These are phyloP conservation scores for Caretta caretta DNA, from an alignment of 2,113 vertebrate genomes.

Conservation along the genomic window DNA sequence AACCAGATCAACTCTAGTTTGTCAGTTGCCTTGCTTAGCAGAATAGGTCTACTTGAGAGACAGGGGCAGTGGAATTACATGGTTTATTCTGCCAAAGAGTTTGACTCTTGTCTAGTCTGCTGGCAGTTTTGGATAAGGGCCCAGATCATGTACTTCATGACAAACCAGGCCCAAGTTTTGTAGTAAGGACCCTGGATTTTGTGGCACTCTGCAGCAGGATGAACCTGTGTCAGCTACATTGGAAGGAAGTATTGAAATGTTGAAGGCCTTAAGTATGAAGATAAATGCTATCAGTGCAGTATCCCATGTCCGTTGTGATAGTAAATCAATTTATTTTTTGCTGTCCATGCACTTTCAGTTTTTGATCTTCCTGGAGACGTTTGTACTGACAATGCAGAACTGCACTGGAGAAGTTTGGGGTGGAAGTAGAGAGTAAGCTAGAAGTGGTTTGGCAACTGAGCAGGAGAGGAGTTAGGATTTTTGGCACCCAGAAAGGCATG, in stretches of 20 bases:
- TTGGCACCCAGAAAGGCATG: neutral
- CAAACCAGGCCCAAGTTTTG: neutral
- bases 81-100: neutral
- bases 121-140: neutral
- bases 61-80: neutral
- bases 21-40: neutral
- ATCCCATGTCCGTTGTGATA: neutral
- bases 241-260: neutral
- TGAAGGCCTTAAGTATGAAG: neutral
- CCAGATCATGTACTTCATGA: neutral
- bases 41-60: neutral
- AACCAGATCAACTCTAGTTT: neutral
- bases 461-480: neutral
- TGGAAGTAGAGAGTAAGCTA: neutral
- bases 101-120: neutral
- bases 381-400: neutral
- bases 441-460: conserved; percentile 31
- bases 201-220: neutral
- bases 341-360: neutral
- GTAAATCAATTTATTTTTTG: neutral
- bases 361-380: neutral
- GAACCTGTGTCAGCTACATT: neutral
- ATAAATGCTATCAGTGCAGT: neutral
- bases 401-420: neutral
- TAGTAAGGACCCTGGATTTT: neutral